Evolutionary conservation across 2,113 vertebrate species (phyloP).

Genomic region (Columba livia): DNA sequence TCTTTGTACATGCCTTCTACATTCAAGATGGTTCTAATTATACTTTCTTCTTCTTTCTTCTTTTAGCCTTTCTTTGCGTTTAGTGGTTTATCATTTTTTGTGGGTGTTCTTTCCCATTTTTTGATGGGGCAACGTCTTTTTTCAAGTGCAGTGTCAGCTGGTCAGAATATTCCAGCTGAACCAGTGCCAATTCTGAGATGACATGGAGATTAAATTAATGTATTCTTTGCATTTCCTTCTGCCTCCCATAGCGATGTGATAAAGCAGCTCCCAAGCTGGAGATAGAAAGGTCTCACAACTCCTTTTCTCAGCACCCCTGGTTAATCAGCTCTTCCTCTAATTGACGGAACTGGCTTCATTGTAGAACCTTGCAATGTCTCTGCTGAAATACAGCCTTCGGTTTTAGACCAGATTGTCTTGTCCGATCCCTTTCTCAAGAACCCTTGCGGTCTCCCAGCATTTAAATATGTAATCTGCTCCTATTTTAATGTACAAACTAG

Average conservation of each 20-base stretch:
- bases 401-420: neutral
- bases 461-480: neutral
- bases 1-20: neutral
- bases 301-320: neutral
- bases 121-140: neutral
- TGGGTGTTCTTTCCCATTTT: neutral
- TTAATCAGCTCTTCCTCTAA: neutral
- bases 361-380: neutral
- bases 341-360: neutral
- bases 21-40: neutral
- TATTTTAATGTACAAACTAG: neutral
- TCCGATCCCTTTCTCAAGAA: neutral
- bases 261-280: neutral
- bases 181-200: neutral
- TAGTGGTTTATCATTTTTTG: neutral
- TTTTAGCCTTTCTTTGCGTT: neutral
- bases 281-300: neutral
- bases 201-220: neutral
- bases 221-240: neutral
- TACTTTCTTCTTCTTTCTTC: neutral
- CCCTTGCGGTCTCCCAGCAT: neutral
- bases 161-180: neutral
- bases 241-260: too few species aligned
- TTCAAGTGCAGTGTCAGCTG: neutral
- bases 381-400: neutral